Base-by-base conservation (phyloP, 2,113 vertebrate species). In the Odontophorus gujanensis region DNA sequence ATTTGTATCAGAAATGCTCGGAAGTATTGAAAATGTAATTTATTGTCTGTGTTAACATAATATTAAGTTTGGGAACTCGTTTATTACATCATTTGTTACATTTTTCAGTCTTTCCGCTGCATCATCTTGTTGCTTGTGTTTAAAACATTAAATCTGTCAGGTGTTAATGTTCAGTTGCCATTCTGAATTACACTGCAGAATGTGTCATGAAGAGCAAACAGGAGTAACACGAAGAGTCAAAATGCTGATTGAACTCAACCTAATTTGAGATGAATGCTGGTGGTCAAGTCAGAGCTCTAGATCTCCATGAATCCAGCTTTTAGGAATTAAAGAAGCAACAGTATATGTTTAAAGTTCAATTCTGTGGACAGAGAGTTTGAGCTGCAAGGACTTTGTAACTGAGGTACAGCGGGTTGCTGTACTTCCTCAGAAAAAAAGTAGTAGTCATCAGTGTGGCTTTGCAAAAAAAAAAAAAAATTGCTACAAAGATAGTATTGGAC, bases 381-480 rank as follows among this genome's bases (percentile, higher is more conserved):
- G 36, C 26, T 83, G 55, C 65, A 5, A 11, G 80, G 47, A 42
- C n/a, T 80, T 84, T 19, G 11, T 9, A 55, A 76, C 34, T 68
- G 74, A 19, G 1, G 1, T 53, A 20, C 17, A 79, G 51, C 40
- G 85, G 68, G 57, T 40, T 92, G 30, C 71, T 92, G 30, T 66
- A 87, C 75, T 91, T 95, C 91, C 89, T 88, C 85, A 87, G 61
- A 50, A 58, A 65, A 72, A 89, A 94, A 43, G 65, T 85, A 94
- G 95, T 95, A 92, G 94, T 88, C 85, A 91, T 58, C 72, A 50
- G 18, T 45, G 76, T 72, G 89, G 87, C 11, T 85, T 93, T 76
- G 59, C 19, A 2, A 38, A 28, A 59, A 76, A 61, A 59, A 65
- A 62, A 51, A 62, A 32, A 28, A 30, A 61, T n/a, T n/a, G n/a